Evolutionary conservation across 2,797 vertebrate genomes (phyloP).

Genomic region (Neostethus bicornis): DNA sequence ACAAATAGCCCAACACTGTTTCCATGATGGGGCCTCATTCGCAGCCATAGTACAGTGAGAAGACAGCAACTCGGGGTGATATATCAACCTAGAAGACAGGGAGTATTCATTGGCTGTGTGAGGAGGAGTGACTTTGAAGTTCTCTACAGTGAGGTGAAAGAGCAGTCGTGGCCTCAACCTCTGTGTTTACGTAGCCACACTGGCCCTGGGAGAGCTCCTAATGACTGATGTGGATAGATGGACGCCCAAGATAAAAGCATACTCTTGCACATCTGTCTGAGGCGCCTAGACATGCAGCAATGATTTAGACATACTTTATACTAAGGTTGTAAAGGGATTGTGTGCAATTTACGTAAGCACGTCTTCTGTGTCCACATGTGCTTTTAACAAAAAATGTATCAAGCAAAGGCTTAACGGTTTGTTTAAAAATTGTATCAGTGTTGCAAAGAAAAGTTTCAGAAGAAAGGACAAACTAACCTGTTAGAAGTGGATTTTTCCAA

Average conservation of each 20-base stretch:
- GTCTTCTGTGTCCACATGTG: conserved; percentile 15
- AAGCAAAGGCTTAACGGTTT: neutral
- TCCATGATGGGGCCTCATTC: conserved; percentile 64
- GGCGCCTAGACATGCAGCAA: conserved; percentile 56
- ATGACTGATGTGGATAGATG: conserved; percentile 79
- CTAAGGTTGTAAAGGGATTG: conserved; percentile 35
- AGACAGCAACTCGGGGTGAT: conserved; percentile 68
- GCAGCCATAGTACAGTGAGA: conserved; percentile 54
- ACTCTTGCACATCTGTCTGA: conserved; percentile 59
- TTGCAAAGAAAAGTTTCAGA: conserved; percentile 9
- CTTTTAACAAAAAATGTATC: conserved; percentile 7
- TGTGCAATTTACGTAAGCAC: conserved; percentile 18
- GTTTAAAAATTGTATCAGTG: neutral
- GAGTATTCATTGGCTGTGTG: conserved; percentile 75
- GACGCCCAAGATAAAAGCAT: conserved; percentile 60
- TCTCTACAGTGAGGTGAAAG: conserved; percentile 77
- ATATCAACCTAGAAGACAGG: conserved; percentile 73
- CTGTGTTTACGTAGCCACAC: conserved; percentile 78
- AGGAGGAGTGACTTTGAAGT: conserved; percentile 80
- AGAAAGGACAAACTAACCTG: conserved; percentile 44
- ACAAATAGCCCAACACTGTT: conserved; percentile 70
- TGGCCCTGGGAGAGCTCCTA: conserved; percentile 75
- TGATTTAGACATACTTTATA: conserved; percentile 47
- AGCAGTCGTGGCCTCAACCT: conserved; percentile 78
- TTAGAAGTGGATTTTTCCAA: conserved; percentile 62